phyloP scores from a whole-genome alignment of 2,797 vertebrate species.

The Pagetopsis macropterus region DNA sequence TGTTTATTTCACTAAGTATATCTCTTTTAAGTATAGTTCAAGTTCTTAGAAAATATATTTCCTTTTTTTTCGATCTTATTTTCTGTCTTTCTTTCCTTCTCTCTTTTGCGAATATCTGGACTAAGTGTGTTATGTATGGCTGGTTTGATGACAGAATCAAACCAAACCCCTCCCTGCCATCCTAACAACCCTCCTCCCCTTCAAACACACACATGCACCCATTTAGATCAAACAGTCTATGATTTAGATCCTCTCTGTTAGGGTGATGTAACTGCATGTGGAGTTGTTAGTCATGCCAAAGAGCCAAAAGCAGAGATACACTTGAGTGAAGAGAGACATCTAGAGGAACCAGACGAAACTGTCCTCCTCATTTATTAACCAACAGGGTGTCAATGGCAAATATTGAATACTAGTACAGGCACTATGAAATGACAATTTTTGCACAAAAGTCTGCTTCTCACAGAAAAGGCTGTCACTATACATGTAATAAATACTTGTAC shows the following conservation, averaged over 20 bases:
- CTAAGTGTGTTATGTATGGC: background rate
- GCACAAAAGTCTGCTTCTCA: background rate
- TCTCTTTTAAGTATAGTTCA: too few species aligned
- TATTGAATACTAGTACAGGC: too few species aligned
- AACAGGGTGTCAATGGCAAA: background rate
- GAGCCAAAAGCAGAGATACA: slow-evolving; percentile 18
- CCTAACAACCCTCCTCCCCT: background rate
- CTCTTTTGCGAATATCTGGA: background rate
- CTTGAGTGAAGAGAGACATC: slow-evolving; percentile 66
- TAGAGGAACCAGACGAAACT: slow-evolving; percentile 58
- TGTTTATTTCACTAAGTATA: too few species aligned
- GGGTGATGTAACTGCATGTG: slow-evolving; percentile 39
- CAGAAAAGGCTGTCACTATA: background rate
- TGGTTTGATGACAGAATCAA: background rate
- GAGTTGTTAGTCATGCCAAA: slow-evolving; percentile 17
- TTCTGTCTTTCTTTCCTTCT: background rate
- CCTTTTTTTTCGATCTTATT: background rate
- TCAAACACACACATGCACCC: background rate
- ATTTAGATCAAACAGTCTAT: background rate
- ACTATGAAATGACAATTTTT: background rate
- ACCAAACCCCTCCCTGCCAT: background rate
- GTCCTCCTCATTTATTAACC: background rate
- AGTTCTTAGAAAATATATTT: background rate
- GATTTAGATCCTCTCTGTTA: slow-evolving; percentile 7
- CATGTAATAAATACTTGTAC: background rate